phyloP scores from a whole-genome alignment of 1,140 invertebrate genomes.

The Magallana ariakensis region DNA sequence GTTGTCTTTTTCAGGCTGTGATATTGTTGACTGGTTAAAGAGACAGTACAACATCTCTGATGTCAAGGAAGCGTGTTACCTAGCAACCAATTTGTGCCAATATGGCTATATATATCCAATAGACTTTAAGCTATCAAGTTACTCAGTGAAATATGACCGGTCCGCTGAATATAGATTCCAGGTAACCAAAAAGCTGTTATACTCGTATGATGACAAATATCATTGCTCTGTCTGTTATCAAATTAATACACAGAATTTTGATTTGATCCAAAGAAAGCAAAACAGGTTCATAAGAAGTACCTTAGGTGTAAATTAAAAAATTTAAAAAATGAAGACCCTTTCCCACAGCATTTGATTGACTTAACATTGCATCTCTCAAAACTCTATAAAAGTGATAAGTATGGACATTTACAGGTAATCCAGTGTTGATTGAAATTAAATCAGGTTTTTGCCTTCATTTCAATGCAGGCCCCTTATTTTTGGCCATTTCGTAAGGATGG shows the following conservation, averaged over 20 bases:
- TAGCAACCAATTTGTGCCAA: conserved; percentile 52
- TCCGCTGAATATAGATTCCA: conserved; percentile 57
- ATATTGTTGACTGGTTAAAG: conserved; percentile 54
- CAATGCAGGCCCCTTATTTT: conserved; percentile 46
- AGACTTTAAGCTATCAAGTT: conserved; percentile 48
- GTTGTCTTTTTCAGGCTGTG: conserved; percentile 48
- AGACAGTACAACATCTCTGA: conserved; percentile 46
- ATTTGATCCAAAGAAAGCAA: background rate
- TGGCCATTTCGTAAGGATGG: conserved; percentile 53
- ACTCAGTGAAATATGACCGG: conserved; percentile 53
- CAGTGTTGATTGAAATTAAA: too few relatives aligned
- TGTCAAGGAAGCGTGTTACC: conserved; percentile 44
- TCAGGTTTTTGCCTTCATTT: too few relatives aligned
- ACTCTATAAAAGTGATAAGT: too few relatives aligned
- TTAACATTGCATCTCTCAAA: too few relatives aligned
- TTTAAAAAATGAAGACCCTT: too few relatives aligned
- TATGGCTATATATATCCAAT: conserved; percentile 59
- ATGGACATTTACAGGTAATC: too few relatives aligned
- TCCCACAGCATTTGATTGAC: too few relatives aligned
- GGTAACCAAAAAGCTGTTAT: conserved; percentile 31
- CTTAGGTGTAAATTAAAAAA: too few relatives aligned
- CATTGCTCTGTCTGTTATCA: background rate
- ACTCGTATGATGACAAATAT: background rate
- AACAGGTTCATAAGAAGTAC: background rate
- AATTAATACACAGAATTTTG: background rate